A percentile compares a stretch with the other conserved stretches of the same genome.
Evolutionary conservation across 1,140 invertebrate species (phyloP).

Genomic region (Drosophila mauritiana): DNA sequence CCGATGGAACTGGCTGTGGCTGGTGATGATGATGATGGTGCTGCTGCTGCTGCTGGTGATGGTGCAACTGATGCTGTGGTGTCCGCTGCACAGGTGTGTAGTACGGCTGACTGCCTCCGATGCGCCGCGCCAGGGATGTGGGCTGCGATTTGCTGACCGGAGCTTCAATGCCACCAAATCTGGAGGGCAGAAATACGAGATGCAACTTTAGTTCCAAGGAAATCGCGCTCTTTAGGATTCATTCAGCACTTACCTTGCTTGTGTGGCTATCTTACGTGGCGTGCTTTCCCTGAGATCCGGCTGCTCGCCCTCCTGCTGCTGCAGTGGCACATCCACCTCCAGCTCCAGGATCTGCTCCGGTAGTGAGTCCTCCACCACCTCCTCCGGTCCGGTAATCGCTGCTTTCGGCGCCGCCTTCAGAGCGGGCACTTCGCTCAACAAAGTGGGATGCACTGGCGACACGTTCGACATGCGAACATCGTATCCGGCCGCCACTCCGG

Average conservation of each 20-base stretch:
- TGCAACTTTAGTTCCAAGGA: neutral
- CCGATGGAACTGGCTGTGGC: conserved; percentile 19
- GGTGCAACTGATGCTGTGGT: conserved; percentile 69
- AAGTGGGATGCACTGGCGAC: conserved; percentile 91
- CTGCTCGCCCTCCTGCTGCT: conserved; percentile 12
- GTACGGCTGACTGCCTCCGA: conserved; percentile 66
- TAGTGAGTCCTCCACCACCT: conserved; percentile 4
- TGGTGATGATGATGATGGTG: conserved; percentile 21
- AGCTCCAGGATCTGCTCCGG: conserved; percentile 31
- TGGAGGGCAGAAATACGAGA: neutral
- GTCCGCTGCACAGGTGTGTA: conserved; percentile 71
- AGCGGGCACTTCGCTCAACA: conserved; percentile 84
- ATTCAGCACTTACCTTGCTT: conserved; percentile 21
- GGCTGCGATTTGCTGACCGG: conserved; percentile 50
- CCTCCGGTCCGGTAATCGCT: neutral
- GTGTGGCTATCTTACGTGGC: conserved; percentile 19
- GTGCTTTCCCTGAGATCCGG: conserved; percentile 19
- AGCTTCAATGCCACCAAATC: conserved; percentile 23
- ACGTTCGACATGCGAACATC: conserved; percentile 95
- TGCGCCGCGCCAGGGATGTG: conserved; percentile 52
- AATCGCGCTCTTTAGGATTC: neutral
- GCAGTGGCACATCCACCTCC: conserved; percentile 7
- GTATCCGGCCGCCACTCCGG: conserved; percentile 94
- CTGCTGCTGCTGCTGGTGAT: conserved; percentile 22
- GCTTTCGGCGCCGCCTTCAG: conserved; percentile 75